Evolutionary conservation across 2,113 vertebrate genomes (phyloP).

Genomic region (Cyanocitta stelleri): DNA sequence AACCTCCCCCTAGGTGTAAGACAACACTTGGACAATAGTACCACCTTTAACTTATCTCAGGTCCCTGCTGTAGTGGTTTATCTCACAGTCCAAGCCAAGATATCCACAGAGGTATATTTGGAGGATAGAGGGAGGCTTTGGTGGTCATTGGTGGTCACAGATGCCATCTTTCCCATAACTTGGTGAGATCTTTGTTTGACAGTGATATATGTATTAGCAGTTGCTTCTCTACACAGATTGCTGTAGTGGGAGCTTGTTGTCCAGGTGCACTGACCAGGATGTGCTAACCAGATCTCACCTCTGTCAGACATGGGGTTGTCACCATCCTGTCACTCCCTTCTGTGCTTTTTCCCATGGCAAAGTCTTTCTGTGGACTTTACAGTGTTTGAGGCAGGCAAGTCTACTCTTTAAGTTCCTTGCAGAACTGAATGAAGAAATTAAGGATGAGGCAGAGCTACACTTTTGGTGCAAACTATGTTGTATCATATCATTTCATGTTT

Average conservation of each 20-base stretch:
- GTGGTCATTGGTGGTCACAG: rapidly evolving
- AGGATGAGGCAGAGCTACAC: neutral
- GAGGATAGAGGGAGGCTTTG: neutral
- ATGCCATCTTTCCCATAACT: neutral
- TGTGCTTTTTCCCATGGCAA: neutral
- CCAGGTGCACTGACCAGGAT: neutral
- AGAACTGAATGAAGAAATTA: neutral
- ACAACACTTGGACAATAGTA: neutral
- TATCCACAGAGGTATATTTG: neutral
- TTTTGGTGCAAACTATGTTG: neutral
- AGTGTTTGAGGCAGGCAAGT: neutral
- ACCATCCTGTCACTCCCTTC: neutral
- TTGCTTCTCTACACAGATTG: neutral
- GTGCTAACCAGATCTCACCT: neutral
- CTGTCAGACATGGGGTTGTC: neutral
- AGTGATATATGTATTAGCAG: neutral
- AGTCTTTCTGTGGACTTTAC: neutral
- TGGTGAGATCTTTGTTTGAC: neutral
- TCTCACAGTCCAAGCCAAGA: neutral
- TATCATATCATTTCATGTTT: neutral
- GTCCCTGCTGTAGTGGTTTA: neutral
- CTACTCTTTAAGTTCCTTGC: neutral
- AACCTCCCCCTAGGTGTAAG: neutral
- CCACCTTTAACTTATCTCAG: neutral
- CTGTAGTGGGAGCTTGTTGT: neutral